Evolutionary conservation across 2,888 invertebrate species (phyloP), one percentile per base, ranked within the genome.

Genomic region (Horisme vitalbata): DNA sequence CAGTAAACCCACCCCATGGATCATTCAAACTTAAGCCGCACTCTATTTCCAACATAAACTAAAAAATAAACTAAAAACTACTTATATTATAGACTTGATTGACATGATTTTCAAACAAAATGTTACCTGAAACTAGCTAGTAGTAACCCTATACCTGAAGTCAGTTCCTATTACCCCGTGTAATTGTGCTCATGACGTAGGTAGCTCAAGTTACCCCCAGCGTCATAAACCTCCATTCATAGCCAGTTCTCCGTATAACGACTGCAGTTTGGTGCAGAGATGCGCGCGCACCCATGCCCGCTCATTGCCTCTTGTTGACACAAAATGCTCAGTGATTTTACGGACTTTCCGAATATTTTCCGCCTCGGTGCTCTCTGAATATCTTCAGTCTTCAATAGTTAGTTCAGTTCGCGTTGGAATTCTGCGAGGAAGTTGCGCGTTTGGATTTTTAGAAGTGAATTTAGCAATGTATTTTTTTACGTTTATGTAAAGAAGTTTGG

Each of bases 241-340:
- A 8, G 11, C 15, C 1, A 9, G 7, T 27, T 21, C 14, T 21
- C 36, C 28, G 36, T 38, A 33, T 10, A 2, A 9, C 20, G 34
- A 60, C 72, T 72, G 72, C 70, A 71, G 54, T 57, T 49, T 65
- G 63, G 57, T 71, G 73, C 71, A 69, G 61, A 65, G 61, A 50
- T 36, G 45, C 63, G 68, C 66, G 68, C 63, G 64, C 68, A 64
- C 63, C 33, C 36, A 3, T 18, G 13, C 14, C 27, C 54, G 37
- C 26, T 20, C 41, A 33, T 13, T 52, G 62, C 57, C 52, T 55
- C 51, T 59, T 61, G 59, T 53, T 52, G 49, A 51, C 57, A 62
- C 45, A 20, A 23, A 21, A 32, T 20, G 38, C 30, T 13, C 14
- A 35, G 20, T 33, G 8, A 30, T 7, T 15, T 28, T 32, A 35